Evolutionary conservation across 2,888 invertebrate genomes (phyloP), one percentile per base, ranked within the genome.

Genomic region (Pseudoips prasinana): DNA sequence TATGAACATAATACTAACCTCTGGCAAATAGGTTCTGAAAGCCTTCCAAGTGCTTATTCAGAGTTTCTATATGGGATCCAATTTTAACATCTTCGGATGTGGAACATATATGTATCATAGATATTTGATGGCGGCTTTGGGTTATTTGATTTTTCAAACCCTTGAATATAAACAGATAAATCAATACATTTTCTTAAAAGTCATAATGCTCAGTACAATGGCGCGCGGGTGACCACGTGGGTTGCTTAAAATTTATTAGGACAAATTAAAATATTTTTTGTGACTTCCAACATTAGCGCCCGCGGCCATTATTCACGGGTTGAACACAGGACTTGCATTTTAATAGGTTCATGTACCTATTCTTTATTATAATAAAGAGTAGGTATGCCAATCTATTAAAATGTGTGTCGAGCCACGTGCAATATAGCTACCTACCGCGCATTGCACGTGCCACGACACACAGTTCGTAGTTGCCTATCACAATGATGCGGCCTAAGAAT

Each of bases 1-100:
- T n/a, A n/a, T n/a, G n/a, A n/a, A n/a, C n/a, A n/a, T n/a, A 10
- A 10, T 22, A 46, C 50, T 11, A 41, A 76, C 83, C 79, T 65
- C 57, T 72, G 8, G 64, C 58, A 46, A 73, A 77, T 29, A 74
- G 32, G 7, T 52, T 39, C 26, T 75, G 64, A 40, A 71, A 86
- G 9, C 58, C 68, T 39, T 52, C 51, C 28, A 55, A 60, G 33
- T 79, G 75, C 1, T 42, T 27, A 23, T 63, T 57, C n/a, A 87
- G 36, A 31, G 56, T 56, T 4, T 37, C 33, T 3, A 69, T 42
- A 29, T 75, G 71, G 8, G 55, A 50, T 29, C 64, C 56, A 18
- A 72, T 64, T 62, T 80, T 83, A 25, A 52, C 53, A 34, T 65
- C 71, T 45, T 82, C 85, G 2, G 83, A 77, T 8, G 48, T 57